These are phyloP conservation scores for Lacerta viridis DNA, from an alignment of 2,797 vertebrate species.

Conservation along the genomic window DNA sequence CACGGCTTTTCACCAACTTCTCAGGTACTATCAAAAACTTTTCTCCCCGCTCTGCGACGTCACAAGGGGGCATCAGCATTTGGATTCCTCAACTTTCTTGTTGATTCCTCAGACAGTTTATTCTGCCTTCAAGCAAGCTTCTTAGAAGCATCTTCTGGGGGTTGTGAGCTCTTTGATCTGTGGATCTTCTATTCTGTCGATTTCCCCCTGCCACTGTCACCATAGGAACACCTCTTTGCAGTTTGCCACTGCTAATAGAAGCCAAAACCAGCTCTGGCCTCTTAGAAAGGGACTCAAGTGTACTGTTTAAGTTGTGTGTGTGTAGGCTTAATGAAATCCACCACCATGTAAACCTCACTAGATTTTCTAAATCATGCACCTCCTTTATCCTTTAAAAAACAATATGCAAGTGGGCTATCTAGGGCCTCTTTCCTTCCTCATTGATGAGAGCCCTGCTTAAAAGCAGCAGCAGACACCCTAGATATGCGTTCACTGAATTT, in stretches of 20 bases:
- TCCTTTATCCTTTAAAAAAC: background rate
- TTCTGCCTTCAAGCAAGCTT: background rate
- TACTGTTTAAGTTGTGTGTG: background rate
- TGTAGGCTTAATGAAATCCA: background rate
- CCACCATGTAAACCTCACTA: background rate
- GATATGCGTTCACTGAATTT: background rate
- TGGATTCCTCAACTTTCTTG: background rate
- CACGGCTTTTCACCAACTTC: conserved; percentile 95
- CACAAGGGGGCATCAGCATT: background rate
- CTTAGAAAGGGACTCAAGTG: background rate
- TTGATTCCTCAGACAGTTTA: background rate
- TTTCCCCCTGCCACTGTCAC: no score
- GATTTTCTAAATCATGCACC: background rate
- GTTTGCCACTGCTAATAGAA: background rate
- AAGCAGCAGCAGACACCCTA: background rate
- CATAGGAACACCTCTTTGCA: background rate
- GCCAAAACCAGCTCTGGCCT: background rate
- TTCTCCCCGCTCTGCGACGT: background rate
- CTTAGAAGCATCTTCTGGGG: background rate
- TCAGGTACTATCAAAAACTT: conserved; percentile 84
- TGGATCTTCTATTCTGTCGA: no score
- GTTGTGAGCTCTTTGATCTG: background rate
- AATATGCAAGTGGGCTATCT: background rate
- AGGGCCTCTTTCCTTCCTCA: background rate
- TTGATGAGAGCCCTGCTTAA: background rate